A percentile compares a stretch with the other conserved stretches of the same genome.
These are phyloP conservation scores for Drosophila pseudoananassae DNA, from an alignment of 1,140 invertebrate species.

Conservation along the genomic window DNA sequence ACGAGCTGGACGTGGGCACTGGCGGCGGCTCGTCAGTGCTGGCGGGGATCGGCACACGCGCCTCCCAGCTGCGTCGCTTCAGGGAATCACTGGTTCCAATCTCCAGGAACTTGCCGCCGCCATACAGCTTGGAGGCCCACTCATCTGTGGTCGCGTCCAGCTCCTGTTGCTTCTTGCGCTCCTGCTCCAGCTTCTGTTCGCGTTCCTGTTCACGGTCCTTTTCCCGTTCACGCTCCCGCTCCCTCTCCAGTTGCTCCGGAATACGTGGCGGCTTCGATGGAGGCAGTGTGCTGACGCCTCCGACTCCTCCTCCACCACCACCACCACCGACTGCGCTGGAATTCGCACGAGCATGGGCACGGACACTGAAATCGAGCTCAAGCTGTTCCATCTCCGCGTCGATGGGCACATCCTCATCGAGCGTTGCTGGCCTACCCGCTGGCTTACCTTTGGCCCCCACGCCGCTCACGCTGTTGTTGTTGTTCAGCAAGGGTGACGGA, in stretches of 20 bases:
- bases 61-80: conserved; percentile 80
- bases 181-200: conserved; percentile 20
- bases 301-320: not conserved
- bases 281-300: conserved; percentile 61
- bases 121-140: conserved; percentile 93
- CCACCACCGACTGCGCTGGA: not conserved
- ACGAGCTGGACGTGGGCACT: conserved; percentile 21
- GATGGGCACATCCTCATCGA: conserved; percentile 64
- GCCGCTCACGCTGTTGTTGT: conserved; percentile 34
- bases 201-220: conserved; percentile 8
- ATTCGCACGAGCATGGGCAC: conserved; percentile 69
- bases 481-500: conserved; percentile 70
- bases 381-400: conserved; percentile 77
- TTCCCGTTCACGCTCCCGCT: conserved; percentile 6
- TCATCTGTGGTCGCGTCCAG: conserved; percentile 86
- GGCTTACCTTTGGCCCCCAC: conserved; percentile 43
- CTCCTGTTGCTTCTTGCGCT: conserved; percentile 17
- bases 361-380: conserved; percentile 81
- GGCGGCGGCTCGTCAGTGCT: conserved; percentile 37
- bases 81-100: conserved; percentile 76
- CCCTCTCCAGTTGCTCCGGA: conserved; percentile 32
- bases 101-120: conserved; percentile 85
- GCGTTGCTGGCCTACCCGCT: conserved; percentile 47
- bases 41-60: conserved; percentile 63
- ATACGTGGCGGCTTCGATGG: conserved; percentile 81